Base-by-base conservation (phyloP, 2,888 invertebrate species). In the Carabus problematicus region DNA sequence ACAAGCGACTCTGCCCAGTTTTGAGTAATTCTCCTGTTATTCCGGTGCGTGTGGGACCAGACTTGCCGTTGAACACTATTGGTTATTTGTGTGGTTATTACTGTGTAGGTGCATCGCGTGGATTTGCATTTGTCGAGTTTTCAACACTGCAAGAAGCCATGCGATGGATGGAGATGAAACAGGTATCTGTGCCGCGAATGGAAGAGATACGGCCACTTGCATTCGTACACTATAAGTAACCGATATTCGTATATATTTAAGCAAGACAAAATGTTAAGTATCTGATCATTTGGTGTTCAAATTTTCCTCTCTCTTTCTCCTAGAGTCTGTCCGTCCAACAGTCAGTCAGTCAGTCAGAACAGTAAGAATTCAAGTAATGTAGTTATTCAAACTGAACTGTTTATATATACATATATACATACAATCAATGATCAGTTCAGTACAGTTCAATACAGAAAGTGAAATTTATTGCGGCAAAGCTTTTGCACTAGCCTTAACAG, bases 41-140 rank as follows among this genome's bases (percentile, higher is more conserved):
- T 82, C 79, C 82, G 81, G 80, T 81, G 69, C 69, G 69, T 69
- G 69, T 69, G 69, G 69, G 69, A 55, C 62, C 45, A 42, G 40
- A 61, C 55, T 55, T 62, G 62, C 61, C 69, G 69, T 55, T 61
- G 52, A 69, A 62, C 69, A 62, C 68, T 62, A 55, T 68, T 69
- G 69, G 69, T 69, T 69, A 69, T 69, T 69, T 69, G 61, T 69
- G 55, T 69, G 69, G 62, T 69, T 69, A 69, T 69, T 82, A 80
- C 84, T 88, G 86, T 94, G 94, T 89, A 93, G 94, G 94, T 88
- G 89, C 91, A 83, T 92, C 93, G 84, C 88, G 92, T 81, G 92
- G 92, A 81, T 93, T 93, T 87, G 93, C 92, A 82, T 93, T 94
- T 89, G 93, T 95, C 86, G 95, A 96, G 88, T 96, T 96, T 89